Percentiles rank a stretch among this genome's conserved stretches.
Evolutionary conservation across 2,797 vertebrate species (phyloP).

Genomic region (Tachyglossus aculeatus): DNA sequence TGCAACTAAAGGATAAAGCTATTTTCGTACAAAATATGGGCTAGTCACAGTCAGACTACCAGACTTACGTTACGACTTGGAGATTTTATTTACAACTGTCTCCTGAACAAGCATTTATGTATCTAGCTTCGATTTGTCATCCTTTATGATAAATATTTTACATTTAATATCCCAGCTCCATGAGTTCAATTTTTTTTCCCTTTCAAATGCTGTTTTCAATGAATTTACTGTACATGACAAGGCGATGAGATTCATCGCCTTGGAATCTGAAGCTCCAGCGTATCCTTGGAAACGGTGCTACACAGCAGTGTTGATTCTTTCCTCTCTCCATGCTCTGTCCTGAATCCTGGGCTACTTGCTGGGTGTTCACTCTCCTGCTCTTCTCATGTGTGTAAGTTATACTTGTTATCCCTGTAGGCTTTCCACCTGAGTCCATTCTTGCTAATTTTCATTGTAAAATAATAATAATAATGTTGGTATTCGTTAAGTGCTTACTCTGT

Average conservation of each 20-base stretch:
- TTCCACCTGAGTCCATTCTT: too few species aligned
- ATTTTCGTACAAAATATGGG: conserved; percentile 14
- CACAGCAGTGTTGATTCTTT: too few species aligned
- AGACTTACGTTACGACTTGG: conserved; percentile 6
- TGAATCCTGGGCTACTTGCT: too few species aligned
- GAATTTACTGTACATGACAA: conserved; percentile 19
- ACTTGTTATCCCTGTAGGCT: too few species aligned
- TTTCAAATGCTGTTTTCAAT: conserved; percentile 4
- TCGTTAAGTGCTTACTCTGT: too few species aligned
- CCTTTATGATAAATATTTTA: conserved; percentile 34
- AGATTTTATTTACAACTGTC: conserved; percentile 6
- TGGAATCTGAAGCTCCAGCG: background rate
- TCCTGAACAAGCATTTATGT: background rate
- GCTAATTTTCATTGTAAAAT: too few species aligned
- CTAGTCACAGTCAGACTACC: conserved; percentile 13
- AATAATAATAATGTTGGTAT: too few species aligned
- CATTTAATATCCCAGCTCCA: conserved; percentile 1
- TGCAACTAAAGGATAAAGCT: conserved; percentile 19
- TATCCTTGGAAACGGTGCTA: background rate
- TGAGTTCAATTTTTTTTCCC: background rate
- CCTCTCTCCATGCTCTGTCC: too few species aligned
- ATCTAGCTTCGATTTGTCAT: background rate
- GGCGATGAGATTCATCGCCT: conserved; percentile 5
- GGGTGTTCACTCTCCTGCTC: too few species aligned
- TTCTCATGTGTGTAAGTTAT: too few species aligned